Base-by-base conservation (phyloP, 2,797 vertebrate species). In the Mus spretus region DNA sequence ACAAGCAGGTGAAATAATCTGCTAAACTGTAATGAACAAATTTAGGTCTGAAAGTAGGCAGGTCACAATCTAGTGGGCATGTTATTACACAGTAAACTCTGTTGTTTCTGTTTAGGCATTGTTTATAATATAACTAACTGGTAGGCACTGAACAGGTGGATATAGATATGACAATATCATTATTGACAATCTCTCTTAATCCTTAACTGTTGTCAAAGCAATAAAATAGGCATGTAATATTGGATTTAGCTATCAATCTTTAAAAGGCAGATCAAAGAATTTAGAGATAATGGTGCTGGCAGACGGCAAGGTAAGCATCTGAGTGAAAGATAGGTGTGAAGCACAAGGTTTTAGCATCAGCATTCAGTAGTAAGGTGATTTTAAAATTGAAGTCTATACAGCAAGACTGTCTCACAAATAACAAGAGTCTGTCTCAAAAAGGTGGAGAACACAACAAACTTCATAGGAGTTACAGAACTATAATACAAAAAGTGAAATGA, bases 141-240 rank as follows among this genome's bases (percentile, higher is more conserved):
- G 57, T 72, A 47, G 37, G 44, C 37, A 90, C 90, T 94, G 72
- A 31, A 59, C 65, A 89, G 53, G 40, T 94, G 44, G 75, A 72
- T 65, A 40, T 91, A 28, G 63, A 83, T 77, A n/a, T 86, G 13
- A 93, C 44, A 12, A 86, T 92, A 57, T 74, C 47, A 91, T 91
- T 79, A 84, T 10, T 85, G 70, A 75, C n/a, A 89, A 19, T 85
- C 12, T 50, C 40, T 50, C 61, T 80, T 91, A 87, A 83, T n/a
- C 57, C 65, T 63, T 70, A 79, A 81, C 34, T 13, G 31, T 83
- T 83, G 57, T 22, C 31, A 82, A 96, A 37, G 37, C 78, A 85
- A 50, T 89, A 50, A 84, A 20, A 91, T 59, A 75, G 31, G 47
- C 37, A 85, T 59, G 34, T 67, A 92, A 50, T 85, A 93, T 65